Evolutionary conservation across 2,797 vertebrate genomes (phyloP).

Genomic region (Poeciliopsis paucimaculata): DNA sequence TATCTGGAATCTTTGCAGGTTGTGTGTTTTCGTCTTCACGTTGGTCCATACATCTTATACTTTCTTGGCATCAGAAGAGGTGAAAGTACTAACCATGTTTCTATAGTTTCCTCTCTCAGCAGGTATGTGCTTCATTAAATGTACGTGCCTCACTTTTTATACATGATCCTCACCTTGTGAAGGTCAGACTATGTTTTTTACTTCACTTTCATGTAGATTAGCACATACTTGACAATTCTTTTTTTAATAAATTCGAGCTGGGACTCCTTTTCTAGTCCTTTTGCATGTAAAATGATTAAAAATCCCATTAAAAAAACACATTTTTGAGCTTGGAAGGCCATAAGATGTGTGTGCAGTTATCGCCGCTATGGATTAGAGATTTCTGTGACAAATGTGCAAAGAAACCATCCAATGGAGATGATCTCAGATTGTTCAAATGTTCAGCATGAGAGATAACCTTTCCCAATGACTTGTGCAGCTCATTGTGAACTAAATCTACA

Average conservation of each 20-base stretch:
- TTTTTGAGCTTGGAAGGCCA: neutral
- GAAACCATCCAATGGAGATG: neutral
- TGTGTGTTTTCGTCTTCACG: neutral
- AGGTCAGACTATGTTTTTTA: conserved; percentile 27
- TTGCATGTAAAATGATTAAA: neutral
- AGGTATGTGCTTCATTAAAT: conserved; percentile 23
- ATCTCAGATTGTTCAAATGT: neutral
- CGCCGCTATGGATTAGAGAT: too few species aligned
- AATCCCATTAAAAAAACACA: too few species aligned
- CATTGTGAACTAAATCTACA: neutral
- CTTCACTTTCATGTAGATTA: neutral
- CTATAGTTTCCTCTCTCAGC: conserved; percentile 59
- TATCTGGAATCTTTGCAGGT: neutral
- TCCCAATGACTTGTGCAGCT: neutral
- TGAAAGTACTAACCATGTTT: conserved; percentile 51
- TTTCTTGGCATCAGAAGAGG: conserved; percentile 43
- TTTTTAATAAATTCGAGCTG: neutral
- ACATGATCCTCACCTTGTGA: conserved; percentile 37
- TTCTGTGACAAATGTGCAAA: neutral
- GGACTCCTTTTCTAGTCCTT: neutral
- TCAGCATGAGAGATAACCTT: neutral
- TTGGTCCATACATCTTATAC: conserved; percentile 8
- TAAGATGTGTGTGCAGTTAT: neutral
- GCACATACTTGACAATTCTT: neutral
- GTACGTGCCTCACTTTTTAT: conserved; percentile 35